These are phyloP conservation scores for Chrysina gloriosa DNA, from an alignment of 2,888 invertebrate genomes.

Conservation along the genomic window DNA sequence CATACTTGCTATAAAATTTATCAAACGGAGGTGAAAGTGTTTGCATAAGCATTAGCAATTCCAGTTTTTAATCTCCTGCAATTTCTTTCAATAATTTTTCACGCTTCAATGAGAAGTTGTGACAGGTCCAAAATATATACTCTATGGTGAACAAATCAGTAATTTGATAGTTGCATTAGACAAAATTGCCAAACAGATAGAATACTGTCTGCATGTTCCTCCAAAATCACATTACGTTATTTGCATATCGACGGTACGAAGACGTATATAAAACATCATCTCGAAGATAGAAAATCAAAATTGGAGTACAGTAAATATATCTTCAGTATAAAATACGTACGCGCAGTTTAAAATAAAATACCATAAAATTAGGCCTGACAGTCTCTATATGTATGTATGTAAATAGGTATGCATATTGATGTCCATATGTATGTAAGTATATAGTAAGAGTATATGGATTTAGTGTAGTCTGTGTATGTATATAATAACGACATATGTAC, in stretches of 20 bases:
- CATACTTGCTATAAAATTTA: too few relatives aligned
- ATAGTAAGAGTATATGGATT: background rate
- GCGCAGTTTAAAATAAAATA: background rate
- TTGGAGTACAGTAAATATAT: background rate
- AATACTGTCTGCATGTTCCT: conserved; percentile 32
- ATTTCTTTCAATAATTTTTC: too few relatives aligned
- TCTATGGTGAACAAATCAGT: too few relatives aligned
- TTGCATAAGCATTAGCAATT: too few relatives aligned
- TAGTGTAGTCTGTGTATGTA: background rate
- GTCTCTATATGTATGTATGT: background rate
- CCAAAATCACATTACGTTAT: conserved; percentile 32
- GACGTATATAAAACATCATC: conserved; percentile 32
- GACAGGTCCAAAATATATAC: too few relatives aligned
- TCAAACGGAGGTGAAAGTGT: too few relatives aligned
- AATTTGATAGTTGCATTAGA: too few relatives aligned
- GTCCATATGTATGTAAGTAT: background rate
- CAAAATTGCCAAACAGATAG: conserved; percentile 29
- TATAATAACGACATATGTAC: conserved; percentile 14
- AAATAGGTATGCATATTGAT: conserved; percentile 19
- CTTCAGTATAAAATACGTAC: conserved; percentile 3
- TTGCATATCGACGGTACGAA: conserved; percentile 7
- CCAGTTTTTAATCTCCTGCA: too few relatives aligned
- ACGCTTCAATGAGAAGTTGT: too few relatives aligned
- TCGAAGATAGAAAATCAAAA: background rate
- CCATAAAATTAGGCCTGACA: conserved; percentile 21